Conservation (phyloP, 2,888 invertebrate genomes). For the Beris morrisii region DNA sequence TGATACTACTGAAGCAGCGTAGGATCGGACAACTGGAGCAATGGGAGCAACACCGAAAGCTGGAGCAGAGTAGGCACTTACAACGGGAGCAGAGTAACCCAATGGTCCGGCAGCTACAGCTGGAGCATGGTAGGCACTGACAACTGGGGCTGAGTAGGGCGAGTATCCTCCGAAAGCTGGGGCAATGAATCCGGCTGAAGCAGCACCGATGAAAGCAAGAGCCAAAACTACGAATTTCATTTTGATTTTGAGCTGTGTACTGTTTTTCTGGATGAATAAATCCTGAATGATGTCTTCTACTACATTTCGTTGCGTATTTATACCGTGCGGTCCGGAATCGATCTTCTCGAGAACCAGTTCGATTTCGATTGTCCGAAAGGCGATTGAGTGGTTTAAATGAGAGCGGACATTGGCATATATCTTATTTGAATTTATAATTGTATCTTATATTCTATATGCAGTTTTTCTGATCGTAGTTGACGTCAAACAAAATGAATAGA, state of each 20-base stretch:
- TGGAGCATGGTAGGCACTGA: background rate
- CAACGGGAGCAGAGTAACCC: background rate
- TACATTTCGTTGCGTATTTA: background rate
- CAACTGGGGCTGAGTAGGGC: constrained; percentile 14
- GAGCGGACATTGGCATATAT: too few relatives aligned
- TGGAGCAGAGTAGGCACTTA: background rate
- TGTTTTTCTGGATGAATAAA: constrained; percentile 9
- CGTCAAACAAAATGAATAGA: too few relatives aligned
- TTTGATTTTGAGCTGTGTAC: constrained; percentile 3
- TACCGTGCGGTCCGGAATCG: too few relatives aligned
- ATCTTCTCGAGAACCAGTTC: too few relatives aligned
- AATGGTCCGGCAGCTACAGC: background rate
- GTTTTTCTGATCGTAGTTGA: too few relatives aligned
- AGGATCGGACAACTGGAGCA: constrained; percentile 6
- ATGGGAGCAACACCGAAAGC: background rate
- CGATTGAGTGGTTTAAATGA: too few relatives aligned
- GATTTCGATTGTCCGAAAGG: too few relatives aligned
- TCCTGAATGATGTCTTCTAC: constrained; percentile 20
- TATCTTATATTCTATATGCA: too few relatives aligned
- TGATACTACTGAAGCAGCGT: background rate
- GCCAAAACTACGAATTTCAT: constrained; percentile 21
- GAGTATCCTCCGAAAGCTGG: background rate
- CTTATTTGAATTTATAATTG: too few relatives aligned
- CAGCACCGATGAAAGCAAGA: too few relatives aligned
- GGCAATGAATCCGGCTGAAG: constrained; percentile 10